Evolutionary conservation across 92 coral and sea anemone genomes (phyloP).

Genomic region (Scolanthus callimorphus): DNA sequence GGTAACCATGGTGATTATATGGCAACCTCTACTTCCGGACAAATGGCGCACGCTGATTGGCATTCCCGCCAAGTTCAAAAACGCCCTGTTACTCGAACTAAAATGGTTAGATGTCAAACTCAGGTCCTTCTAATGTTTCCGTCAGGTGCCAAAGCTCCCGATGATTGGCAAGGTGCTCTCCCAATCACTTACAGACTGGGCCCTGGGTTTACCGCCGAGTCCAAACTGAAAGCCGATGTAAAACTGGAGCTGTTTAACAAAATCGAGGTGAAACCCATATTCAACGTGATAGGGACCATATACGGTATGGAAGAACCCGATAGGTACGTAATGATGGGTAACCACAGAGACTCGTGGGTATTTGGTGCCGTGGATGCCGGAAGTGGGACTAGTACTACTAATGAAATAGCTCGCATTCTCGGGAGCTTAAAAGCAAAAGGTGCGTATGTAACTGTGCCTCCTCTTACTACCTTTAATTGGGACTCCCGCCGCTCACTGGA

Average conservation of each 20-base stretch:
- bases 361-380: slow-evolving; percentile 68
- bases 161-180: slow-evolving; percentile 51
- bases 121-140: background rate
- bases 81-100: too few species aligned
- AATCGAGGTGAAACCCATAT: slow-evolving; percentile 26
- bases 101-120: too few species aligned
- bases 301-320: slow-evolving; percentile 70
- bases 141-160: slow-evolving; percentile 48
- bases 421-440: slow-evolving; percentile 39
- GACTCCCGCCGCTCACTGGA: too few species aligned
- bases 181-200: slow-evolving; percentile 52
- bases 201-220: slow-evolving; percentile 19
- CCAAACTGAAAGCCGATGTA: slow-evolving; percentile 19
- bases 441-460: background rate
- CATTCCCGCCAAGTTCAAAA: too few species aligned
- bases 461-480: slow-evolving; percentile 1
- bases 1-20: too few species aligned
- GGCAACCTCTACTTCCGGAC: too few species aligned
- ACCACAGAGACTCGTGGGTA: slow-evolving; percentile 70
- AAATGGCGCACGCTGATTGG: too few species aligned
- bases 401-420: slow-evolving; percentile 51
- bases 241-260: slow-evolving; percentile 47
- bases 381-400: slow-evolving; percentile 50
- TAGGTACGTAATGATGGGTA: slow-evolving; percentile 51
- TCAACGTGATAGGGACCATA: slow-evolving; percentile 66